Percentiles rank a stretch among this genome's conserved stretches.
phyloP scores from a whole-genome alignment of 2,113 vertebrate species.

The Megalops atlanticus region DNA sequence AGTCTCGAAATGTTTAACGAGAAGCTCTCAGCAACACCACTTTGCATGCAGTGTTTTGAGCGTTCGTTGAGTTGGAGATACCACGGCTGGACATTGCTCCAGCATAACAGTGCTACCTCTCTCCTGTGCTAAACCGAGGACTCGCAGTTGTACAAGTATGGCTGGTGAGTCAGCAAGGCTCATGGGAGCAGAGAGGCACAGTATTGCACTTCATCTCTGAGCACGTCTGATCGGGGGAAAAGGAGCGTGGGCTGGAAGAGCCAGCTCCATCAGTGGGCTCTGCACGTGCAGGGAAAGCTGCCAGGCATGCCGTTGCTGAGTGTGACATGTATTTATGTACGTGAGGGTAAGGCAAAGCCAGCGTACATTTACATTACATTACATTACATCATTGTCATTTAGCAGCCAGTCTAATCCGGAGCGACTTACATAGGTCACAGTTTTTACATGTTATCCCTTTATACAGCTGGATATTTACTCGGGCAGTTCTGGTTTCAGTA shows the following conservation, averaged over 20 bases:
- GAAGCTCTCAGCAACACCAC: no score
- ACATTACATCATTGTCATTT: no score
- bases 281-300: neutral
- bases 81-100: neutral
- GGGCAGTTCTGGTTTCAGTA: no score
- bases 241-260: neutral
- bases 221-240: neutral
- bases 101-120: no score
- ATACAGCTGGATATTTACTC: no score
- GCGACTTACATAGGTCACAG: no score
- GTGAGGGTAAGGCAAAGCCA: neutral
- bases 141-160: neutral
- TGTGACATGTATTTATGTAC: neutral
- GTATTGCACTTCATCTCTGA: no score
- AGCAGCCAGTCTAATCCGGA: no score
- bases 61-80: neutral
- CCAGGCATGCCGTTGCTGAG: neutral
- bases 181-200: neutral
- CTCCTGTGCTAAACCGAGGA: neutral
- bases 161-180: neutral
- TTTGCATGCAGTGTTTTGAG: neutral
- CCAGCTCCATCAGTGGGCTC: neutral
- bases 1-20: neutral
- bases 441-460: no score
- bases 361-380: neutral